Evolutionary conservation across 1,140 invertebrate species (phyloP).

Genomic region (Solenopsis invicta): DNA sequence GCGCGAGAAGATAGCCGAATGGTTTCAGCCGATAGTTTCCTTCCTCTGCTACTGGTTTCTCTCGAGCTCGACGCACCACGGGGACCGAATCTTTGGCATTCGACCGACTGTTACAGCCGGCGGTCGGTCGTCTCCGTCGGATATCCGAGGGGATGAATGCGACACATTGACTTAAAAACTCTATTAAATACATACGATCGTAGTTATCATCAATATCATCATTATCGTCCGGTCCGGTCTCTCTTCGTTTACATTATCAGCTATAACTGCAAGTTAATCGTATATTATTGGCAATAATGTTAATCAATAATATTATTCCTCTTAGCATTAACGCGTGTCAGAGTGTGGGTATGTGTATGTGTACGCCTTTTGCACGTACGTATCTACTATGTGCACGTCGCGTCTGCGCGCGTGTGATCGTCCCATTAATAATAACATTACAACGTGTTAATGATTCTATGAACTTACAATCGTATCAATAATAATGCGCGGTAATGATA

Average conservation of each 20-base stretch:
- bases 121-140: constrained; percentile 55
- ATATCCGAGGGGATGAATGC: constrained; percentile 54
- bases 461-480: constrained; percentile 81
- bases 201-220: constrained; percentile 66
- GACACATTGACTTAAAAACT: constrained; percentile 75
- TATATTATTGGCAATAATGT: constrained; percentile 82
- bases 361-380: neutral
- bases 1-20: neutral
- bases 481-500: constrained; percentile 76
- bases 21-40: constrained; percentile 8
- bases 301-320: constrained; percentile 81
- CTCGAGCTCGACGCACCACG: constrained; percentile 46
- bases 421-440: constrained; percentile 76
- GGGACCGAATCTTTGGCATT: constrained; percentile 72
- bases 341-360: constrained; percentile 25
- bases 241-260: constrained; percentile 74
- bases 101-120: constrained; percentile 42
- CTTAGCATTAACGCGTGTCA: constrained; percentile 70
- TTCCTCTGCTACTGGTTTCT: neutral
- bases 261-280: constrained; percentile 80
- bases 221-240: constrained; percentile 28
- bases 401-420: neutral
- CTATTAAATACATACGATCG: constrained; percentile 78
- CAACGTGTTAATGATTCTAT: constrained; percentile 81
- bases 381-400: constrained; percentile 6